Percentiles rank a stretch among this genome's conserved stretches.
Evolutionary conservation across 2,888 invertebrate genomes (phyloP).

Genomic region (Leptinotarsa peninsularis): DNA sequence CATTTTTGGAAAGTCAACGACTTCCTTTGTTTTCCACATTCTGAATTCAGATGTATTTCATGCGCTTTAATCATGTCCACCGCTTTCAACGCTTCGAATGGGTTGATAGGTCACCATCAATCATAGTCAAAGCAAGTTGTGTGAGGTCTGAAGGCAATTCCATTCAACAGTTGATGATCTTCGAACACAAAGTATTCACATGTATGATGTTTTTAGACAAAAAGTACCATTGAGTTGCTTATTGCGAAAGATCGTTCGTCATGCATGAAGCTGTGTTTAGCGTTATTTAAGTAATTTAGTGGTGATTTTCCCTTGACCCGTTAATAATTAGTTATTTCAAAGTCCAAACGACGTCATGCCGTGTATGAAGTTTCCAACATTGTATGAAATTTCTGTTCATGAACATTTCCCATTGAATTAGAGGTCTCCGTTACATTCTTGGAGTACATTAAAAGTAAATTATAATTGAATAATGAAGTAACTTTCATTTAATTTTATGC

Average conservation of each 20-base stretch:
- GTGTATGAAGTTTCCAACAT: not conserved
- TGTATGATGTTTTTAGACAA: not conserved
- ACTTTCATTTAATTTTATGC: not conserved
- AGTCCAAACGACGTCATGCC: not conserved
- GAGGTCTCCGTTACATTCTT: not conserved
- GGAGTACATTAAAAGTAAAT: not conserved
- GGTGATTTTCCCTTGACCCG: conserved; percentile 10
- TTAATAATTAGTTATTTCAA: not conserved
- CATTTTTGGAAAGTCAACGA: no score
- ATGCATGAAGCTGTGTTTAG: conserved; percentile 3
- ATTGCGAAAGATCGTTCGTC: not conserved
- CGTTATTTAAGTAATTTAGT: not conserved
- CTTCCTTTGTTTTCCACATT: no score
- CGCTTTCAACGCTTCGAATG: not conserved
- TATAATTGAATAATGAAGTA: not conserved
- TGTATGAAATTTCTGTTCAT: conserved; percentile 13
- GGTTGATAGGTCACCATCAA: not conserved
- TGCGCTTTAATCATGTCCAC: not conserved
- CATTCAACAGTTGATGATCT: not conserved
- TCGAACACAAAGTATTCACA: not conserved
- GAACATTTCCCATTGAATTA: not conserved
- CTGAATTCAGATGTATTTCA: not conserved
- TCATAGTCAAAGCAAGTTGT: not conserved
- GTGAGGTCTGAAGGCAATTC: not conserved
- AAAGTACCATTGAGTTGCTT: not conserved